Conservation (phyloP, 2,888 invertebrate genomes). For the Ophion ellenae region DNA sequence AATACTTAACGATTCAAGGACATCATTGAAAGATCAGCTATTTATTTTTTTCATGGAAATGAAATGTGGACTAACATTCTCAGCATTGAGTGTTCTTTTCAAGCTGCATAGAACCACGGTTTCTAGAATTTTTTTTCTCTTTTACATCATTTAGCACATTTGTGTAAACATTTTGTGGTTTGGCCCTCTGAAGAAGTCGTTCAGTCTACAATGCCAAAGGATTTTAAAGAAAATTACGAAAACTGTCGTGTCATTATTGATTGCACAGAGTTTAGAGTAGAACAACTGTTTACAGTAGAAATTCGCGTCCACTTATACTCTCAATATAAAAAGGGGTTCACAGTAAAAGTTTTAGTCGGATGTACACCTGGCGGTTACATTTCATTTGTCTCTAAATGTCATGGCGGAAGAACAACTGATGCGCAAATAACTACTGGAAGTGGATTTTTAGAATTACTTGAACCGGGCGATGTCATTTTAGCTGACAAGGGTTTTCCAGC, state of each 20-base stretch:
- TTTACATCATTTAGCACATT: constrained; percentile 58
- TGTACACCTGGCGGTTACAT: no score
- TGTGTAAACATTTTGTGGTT: constrained; percentile 50
- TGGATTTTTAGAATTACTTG: constrained; percentile 62
- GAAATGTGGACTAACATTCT: constrained; percentile 60
- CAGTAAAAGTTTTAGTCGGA: no score
- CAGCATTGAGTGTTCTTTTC: constrained; percentile 60
- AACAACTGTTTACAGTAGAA: neutral
- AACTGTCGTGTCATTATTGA: constrained; percentile 63
- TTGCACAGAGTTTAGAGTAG: constrained; percentile 60
- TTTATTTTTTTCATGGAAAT: constrained; percentile 62
- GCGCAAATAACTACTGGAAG: constrained; percentile 57
- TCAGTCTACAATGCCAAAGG: constrained; percentile 48
- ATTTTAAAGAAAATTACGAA: constrained; percentile 44
- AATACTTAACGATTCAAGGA: no score
- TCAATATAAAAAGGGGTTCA: constrained; percentile 60
- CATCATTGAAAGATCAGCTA: constrained; percentile 7
- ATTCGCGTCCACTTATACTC: constrained; percentile 59
- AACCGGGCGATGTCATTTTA: constrained; percentile 60
- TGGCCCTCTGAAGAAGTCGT: constrained; percentile 57
- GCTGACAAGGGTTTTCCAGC: constrained; percentile 14
- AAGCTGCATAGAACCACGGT: constrained; percentile 64
- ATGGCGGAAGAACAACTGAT: no score
- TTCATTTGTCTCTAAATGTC: no score
- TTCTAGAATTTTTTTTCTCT: constrained; percentile 64